phyloP scores from a whole-genome alignment of 2,113 vertebrate species.

The Carlito syrichta region DNA sequence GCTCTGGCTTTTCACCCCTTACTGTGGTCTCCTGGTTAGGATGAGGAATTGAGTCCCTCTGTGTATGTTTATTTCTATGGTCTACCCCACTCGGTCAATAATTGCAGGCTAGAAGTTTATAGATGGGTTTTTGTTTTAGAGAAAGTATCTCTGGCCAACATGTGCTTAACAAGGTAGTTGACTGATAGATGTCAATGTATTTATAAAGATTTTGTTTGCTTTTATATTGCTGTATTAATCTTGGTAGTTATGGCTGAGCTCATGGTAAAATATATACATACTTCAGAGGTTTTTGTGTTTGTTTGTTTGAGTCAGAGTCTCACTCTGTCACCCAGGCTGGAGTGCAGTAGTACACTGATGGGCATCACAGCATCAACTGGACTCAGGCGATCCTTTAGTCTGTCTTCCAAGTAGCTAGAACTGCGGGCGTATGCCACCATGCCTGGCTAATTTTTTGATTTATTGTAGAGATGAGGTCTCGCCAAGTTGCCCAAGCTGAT shows the following conservation, averaged over 20 bases:
- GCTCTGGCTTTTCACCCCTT: not conserved
- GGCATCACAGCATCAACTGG: no score
- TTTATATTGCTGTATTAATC: not conserved
- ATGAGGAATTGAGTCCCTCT: not conserved
- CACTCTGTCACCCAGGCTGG: no score
- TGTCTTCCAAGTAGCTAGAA: no score
- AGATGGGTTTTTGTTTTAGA: not conserved
- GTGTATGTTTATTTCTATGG: not conserved
- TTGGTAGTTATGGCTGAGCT: not conserved
- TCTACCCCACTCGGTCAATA: not conserved
- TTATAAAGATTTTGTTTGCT: not conserved
- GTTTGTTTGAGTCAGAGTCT: no score
- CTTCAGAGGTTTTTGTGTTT: no score
- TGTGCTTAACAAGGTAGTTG: not conserved
- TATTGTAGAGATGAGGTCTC: no score
- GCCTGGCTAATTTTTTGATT: no score
- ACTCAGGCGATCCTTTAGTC: no score
- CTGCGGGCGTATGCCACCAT: no score
- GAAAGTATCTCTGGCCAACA: not conserved
- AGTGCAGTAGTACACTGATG: no score
- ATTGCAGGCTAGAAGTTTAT: not conserved
- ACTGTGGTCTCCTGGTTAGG: not conserved
- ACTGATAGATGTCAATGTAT: not conserved
- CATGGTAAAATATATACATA: not conserved
- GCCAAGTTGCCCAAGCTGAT: no score